Conservation (phyloP, 2,113 vertebrate species). For the Brienomyrus longianalis region DNA sequence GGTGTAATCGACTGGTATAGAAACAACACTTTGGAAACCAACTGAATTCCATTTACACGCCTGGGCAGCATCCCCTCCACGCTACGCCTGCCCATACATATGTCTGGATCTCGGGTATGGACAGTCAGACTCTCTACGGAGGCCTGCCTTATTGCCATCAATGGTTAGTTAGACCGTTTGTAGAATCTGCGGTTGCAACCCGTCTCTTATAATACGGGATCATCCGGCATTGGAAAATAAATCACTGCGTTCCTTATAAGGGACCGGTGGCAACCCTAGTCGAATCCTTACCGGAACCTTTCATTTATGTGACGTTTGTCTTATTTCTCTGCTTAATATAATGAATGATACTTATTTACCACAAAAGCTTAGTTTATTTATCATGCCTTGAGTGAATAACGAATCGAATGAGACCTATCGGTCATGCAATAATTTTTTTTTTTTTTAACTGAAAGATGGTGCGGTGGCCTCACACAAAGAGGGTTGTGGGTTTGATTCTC, state of each 20-base stretch:
- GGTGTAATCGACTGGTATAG: background rate
- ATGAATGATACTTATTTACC: background rate
- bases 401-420: background rate
- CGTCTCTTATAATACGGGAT: no score
- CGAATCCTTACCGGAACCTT: background rate
- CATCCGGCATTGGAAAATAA: no score
- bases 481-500: background rate
- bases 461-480: background rate
- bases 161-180: background rate
- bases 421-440: background rate
- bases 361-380: background rate
- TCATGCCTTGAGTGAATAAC: background rate
- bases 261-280: background rate
- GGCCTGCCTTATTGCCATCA: background rate
- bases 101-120: background rate
- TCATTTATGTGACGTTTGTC: background rate
- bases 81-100: background rate
- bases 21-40: background rate
- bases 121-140: background rate
- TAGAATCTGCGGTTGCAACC: no score
- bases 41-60: background rate
- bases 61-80: background rate
- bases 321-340: background rate
- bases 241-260: no score
- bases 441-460: background rate